Evolutionary conservation across 2,113 vertebrate genomes (phyloP), one percentile per base, ranked within the genome.

Genomic region (Saguinus midas): DNA sequence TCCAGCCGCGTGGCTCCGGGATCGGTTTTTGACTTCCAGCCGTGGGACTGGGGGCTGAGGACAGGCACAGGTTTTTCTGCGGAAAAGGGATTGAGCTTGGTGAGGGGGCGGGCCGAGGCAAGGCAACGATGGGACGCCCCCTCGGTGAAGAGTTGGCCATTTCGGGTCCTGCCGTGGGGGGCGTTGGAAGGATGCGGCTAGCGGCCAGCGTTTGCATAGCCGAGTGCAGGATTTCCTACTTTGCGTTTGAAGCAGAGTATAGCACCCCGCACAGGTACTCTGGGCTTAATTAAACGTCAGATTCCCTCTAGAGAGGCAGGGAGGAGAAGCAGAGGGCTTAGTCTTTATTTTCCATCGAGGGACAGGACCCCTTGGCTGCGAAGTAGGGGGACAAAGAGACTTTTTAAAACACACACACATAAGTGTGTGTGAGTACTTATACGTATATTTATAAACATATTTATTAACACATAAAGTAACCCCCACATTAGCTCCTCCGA

Each of bases 1-100:
- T 87, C 3, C 20, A 18, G 84, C 61, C 43, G 57, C 92, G 81
- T 96, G 97, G 95, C 79, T 94, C 45, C 11, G 45, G 95, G 40
- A 94, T 91, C 21, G 27, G 55, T 68, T 94, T 94, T 95, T 57
- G 87, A 95, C 92, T 96, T 55, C 23, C 13, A 83, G 76, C 76
- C 20, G 5, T 11, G 20, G 75, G 83, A 61, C 58, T 66, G 32
- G 52, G 85, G 82, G 86, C 20, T 91, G 66, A 94, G 93, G 75
- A 76, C 85, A 58, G 58, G 57, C 81, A 40, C 96, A 97, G 97
- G 96, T 97, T 98, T 98, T 97, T 91, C 87, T 43, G 32, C 55
- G 78, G 81, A 43, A 86, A 70, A 85, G 37, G 68, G 29, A 94
- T 96, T 95, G 94, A 93, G 32, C 52, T 0, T 5, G 76, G 88